These are phyloP conservation scores for Penaeus monodon DNA, from an alignment of 2,888 invertebrate genomes.

Conservation along the genomic window DNA sequence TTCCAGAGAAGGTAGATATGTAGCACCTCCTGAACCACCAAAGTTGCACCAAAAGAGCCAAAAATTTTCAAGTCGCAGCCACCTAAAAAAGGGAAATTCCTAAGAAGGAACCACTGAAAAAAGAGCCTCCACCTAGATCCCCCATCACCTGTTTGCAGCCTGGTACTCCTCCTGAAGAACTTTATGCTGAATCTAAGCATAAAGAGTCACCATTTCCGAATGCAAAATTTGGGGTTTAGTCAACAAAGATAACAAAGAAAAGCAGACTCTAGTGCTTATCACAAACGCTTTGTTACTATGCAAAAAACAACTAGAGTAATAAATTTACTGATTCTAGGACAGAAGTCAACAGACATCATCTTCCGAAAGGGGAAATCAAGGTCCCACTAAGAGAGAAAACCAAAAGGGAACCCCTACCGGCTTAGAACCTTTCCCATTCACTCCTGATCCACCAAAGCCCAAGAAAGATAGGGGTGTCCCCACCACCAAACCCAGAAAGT, in stretches of 20 bases:
- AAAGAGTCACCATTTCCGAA: constrained; percentile 47
- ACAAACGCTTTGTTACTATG: constrained; percentile 76
- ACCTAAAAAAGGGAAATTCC: constrained; percentile 24
- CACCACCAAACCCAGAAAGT: constrained; percentile 77
- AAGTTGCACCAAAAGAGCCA: constrained; percentile 48
- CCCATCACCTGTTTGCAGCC: constrained; percentile 58
- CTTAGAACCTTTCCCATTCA: constrained; percentile 73
- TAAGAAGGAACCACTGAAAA: not conserved
- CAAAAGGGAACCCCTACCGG: constrained; percentile 68
- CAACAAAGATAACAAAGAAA: constrained; percentile 80
- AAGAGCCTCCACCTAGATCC: constrained; percentile 34
- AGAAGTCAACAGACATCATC: constrained; percentile 25
- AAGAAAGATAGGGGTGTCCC: constrained; percentile 69
- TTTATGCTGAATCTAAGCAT: constrained; percentile 49
- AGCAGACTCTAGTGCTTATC: constrained; percentile 79
- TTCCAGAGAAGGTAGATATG: constrained; percentile 42
- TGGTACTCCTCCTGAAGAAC: constrained; percentile 60
- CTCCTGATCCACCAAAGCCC: constrained; percentile 71
- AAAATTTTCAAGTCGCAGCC: constrained; percentile 48
- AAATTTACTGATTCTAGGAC: constrained; percentile 71
- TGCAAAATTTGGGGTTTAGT: constrained; percentile 75
- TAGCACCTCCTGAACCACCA: constrained; percentile 26
- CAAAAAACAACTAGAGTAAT: constrained; percentile 80
- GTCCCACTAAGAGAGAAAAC: constrained; percentile 17
- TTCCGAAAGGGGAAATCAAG: constrained; percentile 22